phyloP scores from a whole-genome alignment of 2,797 vertebrate species.

The Basileuterus tristriatus region DNA sequence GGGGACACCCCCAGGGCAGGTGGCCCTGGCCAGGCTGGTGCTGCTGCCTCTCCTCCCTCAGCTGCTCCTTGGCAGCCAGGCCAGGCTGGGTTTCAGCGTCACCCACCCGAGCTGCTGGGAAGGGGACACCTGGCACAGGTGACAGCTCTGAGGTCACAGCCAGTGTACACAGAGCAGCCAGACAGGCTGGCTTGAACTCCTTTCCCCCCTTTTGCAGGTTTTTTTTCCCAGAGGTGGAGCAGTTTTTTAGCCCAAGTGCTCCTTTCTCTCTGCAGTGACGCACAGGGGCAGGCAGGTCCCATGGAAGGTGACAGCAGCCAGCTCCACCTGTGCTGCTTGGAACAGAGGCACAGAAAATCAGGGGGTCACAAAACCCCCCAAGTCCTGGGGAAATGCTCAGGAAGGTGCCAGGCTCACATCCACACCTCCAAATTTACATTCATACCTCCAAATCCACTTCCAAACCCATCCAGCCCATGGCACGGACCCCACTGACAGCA shows the following conservation, averaged over 20 bases:
- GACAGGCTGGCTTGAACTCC: background rate
- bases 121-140: background rate
- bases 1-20: background rate
- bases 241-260: background rate
- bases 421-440: background rate
- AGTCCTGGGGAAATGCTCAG: fast-evolving
- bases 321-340: background rate
- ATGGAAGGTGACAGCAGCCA: background rate
- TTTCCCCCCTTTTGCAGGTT: fast-evolving
- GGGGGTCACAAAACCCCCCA: background rate
- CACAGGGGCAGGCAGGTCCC: background rate
- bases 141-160: background rate
- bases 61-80: background rate
- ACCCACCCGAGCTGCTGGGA: background rate
- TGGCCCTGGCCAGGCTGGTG: background rate
- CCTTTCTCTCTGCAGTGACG: fast-evolving
- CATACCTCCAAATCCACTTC: background rate
- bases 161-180: background rate
- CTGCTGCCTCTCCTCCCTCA: background rate
- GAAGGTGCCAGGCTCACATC: background rate
- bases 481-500: fast-evolving
- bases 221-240: background rate
- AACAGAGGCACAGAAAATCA: background rate
- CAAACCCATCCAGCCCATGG: background rate
- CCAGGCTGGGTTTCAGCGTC: background rate